Conservation (phyloP, 2,797 vertebrate species). For the Sebastes iracundus region DNA sequence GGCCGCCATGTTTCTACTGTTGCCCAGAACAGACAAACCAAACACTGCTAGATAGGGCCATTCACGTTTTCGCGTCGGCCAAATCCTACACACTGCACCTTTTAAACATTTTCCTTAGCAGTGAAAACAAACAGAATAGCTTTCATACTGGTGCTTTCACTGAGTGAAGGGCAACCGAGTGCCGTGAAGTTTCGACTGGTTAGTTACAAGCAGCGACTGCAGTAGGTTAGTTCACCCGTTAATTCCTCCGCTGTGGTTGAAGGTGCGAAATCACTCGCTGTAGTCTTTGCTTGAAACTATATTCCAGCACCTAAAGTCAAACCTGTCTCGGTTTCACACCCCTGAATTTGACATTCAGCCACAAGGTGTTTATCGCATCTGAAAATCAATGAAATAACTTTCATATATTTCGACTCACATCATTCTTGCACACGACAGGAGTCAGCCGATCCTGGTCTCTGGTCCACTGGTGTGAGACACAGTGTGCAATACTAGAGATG, state of each 20-base stretch:
- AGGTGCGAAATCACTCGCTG: constrained; percentile 30
- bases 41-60: neutral
- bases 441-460: constrained; percentile 21
- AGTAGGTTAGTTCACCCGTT: neutral
- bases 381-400: neutral
- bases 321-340: neutral
- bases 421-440: neutral
- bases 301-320: neutral
- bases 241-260: neutral
- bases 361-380: neutral
- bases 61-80: neutral
- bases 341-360: neutral
- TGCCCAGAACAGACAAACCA: neutral
- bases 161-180: constrained; percentile 9
- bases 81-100: neutral
- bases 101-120: neutral
- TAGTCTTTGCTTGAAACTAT: constrained; percentile 2
- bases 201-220: neutral
- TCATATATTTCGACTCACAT: neutral
- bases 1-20: too few relatives aligned
- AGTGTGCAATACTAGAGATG: constrained; percentile 7
- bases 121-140: constrained; percentile 5
- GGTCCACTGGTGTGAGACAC: constrained; percentile 23
- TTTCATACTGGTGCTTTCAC: neutral
- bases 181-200: neutral